Evolutionary conservation across 2,797 vertebrate species (phyloP).

Genomic region (Betta splendens): DNA sequence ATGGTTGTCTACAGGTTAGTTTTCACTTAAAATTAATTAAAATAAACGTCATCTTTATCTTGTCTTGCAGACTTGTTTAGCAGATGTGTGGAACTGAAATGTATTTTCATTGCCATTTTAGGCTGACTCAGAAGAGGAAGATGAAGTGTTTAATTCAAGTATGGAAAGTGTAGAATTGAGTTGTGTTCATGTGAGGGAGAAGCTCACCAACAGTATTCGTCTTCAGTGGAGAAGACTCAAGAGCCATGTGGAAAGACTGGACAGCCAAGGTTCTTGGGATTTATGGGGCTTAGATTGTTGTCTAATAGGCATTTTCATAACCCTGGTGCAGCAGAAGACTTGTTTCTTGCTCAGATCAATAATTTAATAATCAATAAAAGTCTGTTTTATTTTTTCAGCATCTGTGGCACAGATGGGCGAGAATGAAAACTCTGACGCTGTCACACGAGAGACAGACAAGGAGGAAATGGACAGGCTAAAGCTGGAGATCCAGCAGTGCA

Average conservation of each 20-base stretch:
- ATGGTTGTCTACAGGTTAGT: conserved; percentile 76
- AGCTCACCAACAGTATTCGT: conserved; percentile 94
- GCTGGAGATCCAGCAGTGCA: conserved; percentile 92
- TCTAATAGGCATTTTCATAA: neutral
- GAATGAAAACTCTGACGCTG: conserved; percentile 76
- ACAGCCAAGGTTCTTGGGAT: conserved; percentile 87
- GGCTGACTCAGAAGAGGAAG: conserved; percentile 87
- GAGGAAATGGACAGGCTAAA: conserved; percentile 89
- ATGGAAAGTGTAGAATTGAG: conserved; percentile 88
- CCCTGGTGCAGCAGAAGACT: neutral
- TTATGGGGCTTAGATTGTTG: neutral
- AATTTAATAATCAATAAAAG: too few relatives aligned
- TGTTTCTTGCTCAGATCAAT: neutral
- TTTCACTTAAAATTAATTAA: neutral
- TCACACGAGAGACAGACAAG: conserved; percentile 86
- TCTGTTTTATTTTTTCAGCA: conserved; percentile 71
- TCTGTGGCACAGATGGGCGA: conserved; percentile 80
- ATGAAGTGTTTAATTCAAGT: conserved; percentile 85
- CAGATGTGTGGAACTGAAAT: neutral
- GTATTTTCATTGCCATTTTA: conserved; percentile 49
- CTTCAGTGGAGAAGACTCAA: conserved; percentile 95
- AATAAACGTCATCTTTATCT: neutral
- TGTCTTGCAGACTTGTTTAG: neutral
- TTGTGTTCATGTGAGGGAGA: conserved; percentile 89
- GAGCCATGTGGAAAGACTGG: conserved; percentile 92